Conservation (phyloP, 2,888 invertebrate genomes). For the Trilocha varians region DNA sequence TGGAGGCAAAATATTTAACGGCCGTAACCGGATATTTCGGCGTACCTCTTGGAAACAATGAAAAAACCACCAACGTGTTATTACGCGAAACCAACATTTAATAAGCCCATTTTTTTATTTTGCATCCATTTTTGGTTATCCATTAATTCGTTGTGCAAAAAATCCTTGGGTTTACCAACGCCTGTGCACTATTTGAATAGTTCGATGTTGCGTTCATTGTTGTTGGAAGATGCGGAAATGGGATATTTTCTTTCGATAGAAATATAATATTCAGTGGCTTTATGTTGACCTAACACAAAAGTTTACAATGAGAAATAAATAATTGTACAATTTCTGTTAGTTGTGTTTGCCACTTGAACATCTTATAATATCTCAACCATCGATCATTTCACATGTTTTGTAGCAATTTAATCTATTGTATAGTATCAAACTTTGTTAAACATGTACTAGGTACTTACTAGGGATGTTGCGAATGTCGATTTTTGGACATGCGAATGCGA, state of each 20-base stretch:
- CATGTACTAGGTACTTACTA: too few species aligned
- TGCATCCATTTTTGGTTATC: constrained; percentile 66
- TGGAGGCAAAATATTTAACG: constrained; percentile 69
- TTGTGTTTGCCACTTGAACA: neutral
- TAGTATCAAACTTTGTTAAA: too few species aligned
- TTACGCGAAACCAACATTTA: constrained; percentile 72
- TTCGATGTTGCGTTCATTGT: constrained; percentile 65
- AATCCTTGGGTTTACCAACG: constrained; percentile 55
- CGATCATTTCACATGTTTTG: too few species aligned
- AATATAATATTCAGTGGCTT: constrained; percentile 68
- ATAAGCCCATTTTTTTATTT: constrained; percentile 70
- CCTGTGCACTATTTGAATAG: constrained; percentile 66
- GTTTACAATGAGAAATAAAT: constrained; percentile 36
- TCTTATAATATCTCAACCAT: too few species aligned
- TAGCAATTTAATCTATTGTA: too few species aligned
- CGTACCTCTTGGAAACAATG: constrained; percentile 66
- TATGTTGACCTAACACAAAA: constrained; percentile 62
- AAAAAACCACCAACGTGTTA: constrained; percentile 70
- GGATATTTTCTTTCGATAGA: constrained; percentile 73
- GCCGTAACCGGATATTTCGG: constrained; percentile 70
- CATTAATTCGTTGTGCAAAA: constrained; percentile 67
- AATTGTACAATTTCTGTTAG: constrained; percentile 34
- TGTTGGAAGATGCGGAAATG: constrained; percentile 72
- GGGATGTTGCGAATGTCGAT: too few species aligned
- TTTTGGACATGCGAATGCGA: too few species aligned